Evolutionary conservation across 2,113 vertebrate species (phyloP), one percentile per base, ranked within the genome.

Genomic region (Pionites leucogaster): DNA sequence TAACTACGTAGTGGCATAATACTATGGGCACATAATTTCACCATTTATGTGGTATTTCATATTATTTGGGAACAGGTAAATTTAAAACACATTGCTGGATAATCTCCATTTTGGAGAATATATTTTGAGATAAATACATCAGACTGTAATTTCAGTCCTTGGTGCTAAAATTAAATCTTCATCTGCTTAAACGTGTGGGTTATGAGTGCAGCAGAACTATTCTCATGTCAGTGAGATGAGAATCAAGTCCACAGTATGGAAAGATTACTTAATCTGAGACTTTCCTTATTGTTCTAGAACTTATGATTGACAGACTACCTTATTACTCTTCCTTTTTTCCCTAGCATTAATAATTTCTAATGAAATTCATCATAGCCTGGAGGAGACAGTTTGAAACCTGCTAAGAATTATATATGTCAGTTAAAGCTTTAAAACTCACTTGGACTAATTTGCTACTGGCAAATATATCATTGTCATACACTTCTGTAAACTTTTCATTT

Each of bases 321-420:
- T 96, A 86, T 91, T 96, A 78, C n/a, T 78, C 49, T 92, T 76
- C 89, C 42, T 86, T 77, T 88, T 62, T 75, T 89, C 8, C 86
- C 87, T 82, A 95, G 92, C 83, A 96, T 96, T 91, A 82, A 81
- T 93, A 93, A 94, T 93, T 91, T 79, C 77, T 96, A 97, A 97
- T 95, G 96, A 96, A 97, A 97, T 98, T 97, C 97, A 97, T 98
- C 93, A 96, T 95, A 97, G 92, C 91, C 91, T 96, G 52, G 63
- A 98, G 93, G 72, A 97, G 74, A 88, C 86, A 97, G 91, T 94
- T 97, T 93, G 96, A 94, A 95, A 97, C 74, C 96, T 95, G 93
- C 68, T 96, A 92, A 94, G 94, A 98, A 98, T 98, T 97, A 91
- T 93, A 88, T 90, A 95, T 96, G 90, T 96, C 90, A 94, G 92